Evolutionary conservation across 1,140 invertebrate genomes (phyloP), one percentile per base, ranked within the genome.

Genomic region (Drosophila guanche): DNA sequence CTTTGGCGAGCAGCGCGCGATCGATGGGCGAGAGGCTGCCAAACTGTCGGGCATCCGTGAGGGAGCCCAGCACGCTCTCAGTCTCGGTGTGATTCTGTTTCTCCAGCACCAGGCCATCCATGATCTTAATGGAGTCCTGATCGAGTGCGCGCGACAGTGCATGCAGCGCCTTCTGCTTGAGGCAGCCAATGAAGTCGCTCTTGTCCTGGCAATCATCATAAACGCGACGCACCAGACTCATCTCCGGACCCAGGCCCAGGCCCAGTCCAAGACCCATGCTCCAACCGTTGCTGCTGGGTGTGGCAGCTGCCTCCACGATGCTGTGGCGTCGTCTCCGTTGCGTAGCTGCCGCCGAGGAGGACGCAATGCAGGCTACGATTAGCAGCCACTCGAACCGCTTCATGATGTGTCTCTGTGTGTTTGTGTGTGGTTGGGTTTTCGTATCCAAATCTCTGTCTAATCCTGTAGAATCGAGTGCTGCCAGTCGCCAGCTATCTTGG

Each of bases 131-230:
- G 52, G 92, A 92, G 40, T 93, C 93, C 92, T 93, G 93, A 55
- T 94, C 93, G 37, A 94, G 88, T 45, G 93, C 93, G 45, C 93
- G 92, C 23, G 91, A 91, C 7, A 94, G 76, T 0, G 93, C 93
- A 57, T 90, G 91, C 22, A 94, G 80, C 16, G 93, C 93, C 79
- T 94, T 94, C 40, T 93, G 92, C 76, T 94, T 94, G 6, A 94
- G 90, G 75, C 93, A 94, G 58, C 91, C 91, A 29, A 93, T 92
- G 70, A 94, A 92, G 76, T 94, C 93, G 74, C 92, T 92, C 53
- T 93, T 93, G 40, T 92, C 90, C 90, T 93, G 93, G 90, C 93
- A 94, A 73, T 94, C 93, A 54, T 94, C 93, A 68, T 94, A 94
- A 50, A 94, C 92, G 80, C 93, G 93, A 62, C 93, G 92, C 45